A percentile compares a stretch with the other conserved stretches of the same genome.
Conservation (phyloP, 1,140 invertebrate species). For the Cryptotermes secundus region DNA sequence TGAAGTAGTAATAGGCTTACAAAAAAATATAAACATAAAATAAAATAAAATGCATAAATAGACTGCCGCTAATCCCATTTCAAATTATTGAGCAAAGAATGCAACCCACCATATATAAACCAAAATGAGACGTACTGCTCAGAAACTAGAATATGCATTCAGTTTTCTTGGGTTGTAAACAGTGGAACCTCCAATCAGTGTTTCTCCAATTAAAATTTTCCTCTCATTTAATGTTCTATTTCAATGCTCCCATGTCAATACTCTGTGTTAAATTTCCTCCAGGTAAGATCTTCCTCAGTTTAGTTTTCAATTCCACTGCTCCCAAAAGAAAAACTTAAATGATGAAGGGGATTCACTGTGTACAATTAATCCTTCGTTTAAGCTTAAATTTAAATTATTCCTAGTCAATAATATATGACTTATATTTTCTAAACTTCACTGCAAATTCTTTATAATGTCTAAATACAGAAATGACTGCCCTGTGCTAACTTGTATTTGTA, state of each 20-base stretch:
- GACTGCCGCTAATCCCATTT: neutral
- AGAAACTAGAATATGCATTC: neutral
- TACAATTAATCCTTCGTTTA: too few species aligned
- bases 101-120: neutral
- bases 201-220: neutral
- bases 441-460: too few species aligned
- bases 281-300: too few species aligned
- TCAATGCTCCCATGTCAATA: too few species aligned
- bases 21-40: neutral
- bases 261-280: neutral
- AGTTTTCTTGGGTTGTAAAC: neutral
- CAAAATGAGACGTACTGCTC: neutral
- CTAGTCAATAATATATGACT: too few species aligned
- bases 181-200: neutral
- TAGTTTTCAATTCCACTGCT: too few species aligned
- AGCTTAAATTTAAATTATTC: too few species aligned
- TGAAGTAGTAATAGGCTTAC: neutral
- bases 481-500: neutral
- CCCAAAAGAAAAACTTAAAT: too few species aligned
- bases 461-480: too few species aligned
- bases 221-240: too few species aligned
- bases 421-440: too few species aligned
- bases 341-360: too few species aligned
- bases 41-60: neutral
- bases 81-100: neutral